phyloP scores from a whole-genome alignment of 2,797 vertebrate species.

The Australoheros facetus region DNA sequence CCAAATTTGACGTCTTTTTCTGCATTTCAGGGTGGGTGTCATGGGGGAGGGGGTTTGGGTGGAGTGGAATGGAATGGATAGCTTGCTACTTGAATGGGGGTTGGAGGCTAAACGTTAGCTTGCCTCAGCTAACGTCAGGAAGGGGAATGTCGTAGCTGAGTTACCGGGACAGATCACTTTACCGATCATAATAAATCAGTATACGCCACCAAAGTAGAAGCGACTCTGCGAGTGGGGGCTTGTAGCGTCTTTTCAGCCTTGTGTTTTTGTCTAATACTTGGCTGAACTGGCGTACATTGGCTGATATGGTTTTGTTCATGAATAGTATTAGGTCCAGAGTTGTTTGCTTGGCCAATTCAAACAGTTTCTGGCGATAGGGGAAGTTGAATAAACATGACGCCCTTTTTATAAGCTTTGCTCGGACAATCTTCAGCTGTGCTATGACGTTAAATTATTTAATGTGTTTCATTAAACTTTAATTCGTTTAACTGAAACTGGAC shows the following conservation, averaged over 20 bases:
- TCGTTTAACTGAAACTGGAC: not conserved
- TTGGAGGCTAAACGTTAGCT: slow-evolving; percentile 70
- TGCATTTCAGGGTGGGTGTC: slow-evolving; percentile 73
- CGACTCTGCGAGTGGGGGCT: not conserved
- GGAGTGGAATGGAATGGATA: slow-evolving; percentile 72
- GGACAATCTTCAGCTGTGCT: not conserved
- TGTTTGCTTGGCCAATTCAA: not conserved
- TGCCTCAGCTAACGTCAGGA: slow-evolving; percentile 49
- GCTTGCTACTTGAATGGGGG: slow-evolving; percentile 70
- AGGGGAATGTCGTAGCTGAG: slow-evolving; percentile 32
- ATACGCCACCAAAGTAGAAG: not conserved
- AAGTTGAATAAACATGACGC: not conserved
- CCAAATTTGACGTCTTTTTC: slow-evolving; percentile 29
- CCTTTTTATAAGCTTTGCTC: not conserved
- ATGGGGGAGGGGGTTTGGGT: slow-evolving; percentile 81
- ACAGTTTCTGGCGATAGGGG: not conserved
- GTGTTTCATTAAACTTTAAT: not conserved
- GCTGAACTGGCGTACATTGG: not conserved
- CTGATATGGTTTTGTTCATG: slow-evolving; percentile 13
- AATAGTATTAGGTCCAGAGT: not conserved
- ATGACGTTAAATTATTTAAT: not conserved
- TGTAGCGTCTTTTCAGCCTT: not conserved
- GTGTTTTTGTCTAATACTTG: not conserved
- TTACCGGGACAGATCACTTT: not conserved
- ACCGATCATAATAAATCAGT: not conserved